These are phyloP conservation scores for Paedocypris sp. DNA, from an alignment of 2,113 vertebrate species.

Conservation along the genomic window DNA sequence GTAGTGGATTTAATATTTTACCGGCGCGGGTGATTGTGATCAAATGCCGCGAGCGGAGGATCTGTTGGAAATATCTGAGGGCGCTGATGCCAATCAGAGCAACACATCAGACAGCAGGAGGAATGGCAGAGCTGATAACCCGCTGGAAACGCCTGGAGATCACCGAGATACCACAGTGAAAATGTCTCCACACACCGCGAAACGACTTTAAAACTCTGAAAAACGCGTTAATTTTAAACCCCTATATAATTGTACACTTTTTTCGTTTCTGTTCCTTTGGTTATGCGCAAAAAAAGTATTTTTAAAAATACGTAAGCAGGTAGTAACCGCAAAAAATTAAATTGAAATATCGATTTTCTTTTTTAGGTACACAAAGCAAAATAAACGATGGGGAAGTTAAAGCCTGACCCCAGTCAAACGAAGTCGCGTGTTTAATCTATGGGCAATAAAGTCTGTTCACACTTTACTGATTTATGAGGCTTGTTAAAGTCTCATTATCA, in stretches of 20 bases:
- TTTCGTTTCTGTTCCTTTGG: background rate
- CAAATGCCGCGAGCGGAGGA: slow-evolving; percentile 80
- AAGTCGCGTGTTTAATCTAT: slow-evolving; percentile 46
- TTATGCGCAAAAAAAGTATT: too few relatives aligned
- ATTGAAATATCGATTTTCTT: background rate
- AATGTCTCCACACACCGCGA: slow-evolving; percentile 57
- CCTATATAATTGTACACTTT: background rate
- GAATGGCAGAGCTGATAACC: slow-evolving; percentile 81
- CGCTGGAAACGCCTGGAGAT: slow-evolving; percentile 63
- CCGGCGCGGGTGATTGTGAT: slow-evolving; percentile 75
- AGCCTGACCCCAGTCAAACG: slow-evolving; percentile 36
- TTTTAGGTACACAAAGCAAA: background rate
- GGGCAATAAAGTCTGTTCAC: slow-evolving; percentile 41
- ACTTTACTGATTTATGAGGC: slow-evolving; percentile 68
- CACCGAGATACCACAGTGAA: slow-evolving; percentile 62
- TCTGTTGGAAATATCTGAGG: slow-evolving; percentile 78
- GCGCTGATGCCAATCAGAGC: slow-evolving; percentile 75
- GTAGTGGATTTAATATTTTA: slow-evolving; percentile 66
- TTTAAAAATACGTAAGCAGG: too few relatives aligned
- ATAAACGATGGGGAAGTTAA: slow-evolving; percentile 9
- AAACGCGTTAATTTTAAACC: background rate
- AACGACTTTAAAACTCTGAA: slow-evolving; percentile 44
- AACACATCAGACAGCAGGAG: slow-evolving; percentile 73
- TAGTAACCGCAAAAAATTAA: too few relatives aligned
- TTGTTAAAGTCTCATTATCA: slow-evolving; percentile 71